Percentiles rank a stretch among this genome's conserved stretches.
These are phyloP conservation scores for Adelosebastes latens DNA, from an alignment of 2,797 vertebrate genomes.

Conservation along the genomic window DNA sequence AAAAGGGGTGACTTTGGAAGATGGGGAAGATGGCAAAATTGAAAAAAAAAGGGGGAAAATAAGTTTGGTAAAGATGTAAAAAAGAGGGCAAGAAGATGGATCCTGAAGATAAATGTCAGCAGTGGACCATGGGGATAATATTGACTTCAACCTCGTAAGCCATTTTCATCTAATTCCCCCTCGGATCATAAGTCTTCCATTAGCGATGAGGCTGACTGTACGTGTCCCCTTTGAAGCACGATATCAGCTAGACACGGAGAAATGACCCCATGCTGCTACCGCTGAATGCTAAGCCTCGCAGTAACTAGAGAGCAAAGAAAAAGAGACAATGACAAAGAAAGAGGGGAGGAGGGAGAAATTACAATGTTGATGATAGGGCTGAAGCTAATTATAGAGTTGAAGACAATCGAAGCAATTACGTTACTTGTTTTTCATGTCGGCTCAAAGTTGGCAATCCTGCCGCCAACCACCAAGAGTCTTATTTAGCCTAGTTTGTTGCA, in stretches of 20 bases:
- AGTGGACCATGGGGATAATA: conserved; percentile 31
- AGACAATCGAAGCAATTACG: conserved; percentile 32
- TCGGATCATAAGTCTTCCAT: conserved; percentile 38
- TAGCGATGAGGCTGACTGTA: conserved; percentile 37
- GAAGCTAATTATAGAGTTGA: conserved; percentile 13
- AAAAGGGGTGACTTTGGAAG: background rate
- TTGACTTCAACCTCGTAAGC: conserved; percentile 28
- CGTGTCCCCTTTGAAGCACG: conserved; percentile 11
- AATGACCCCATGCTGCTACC: conserved; percentile 21
- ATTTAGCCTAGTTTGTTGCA: conserved; percentile 40
- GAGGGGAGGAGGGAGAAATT: background rate
- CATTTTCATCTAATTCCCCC: conserved; percentile 45
- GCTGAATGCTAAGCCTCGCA: conserved; percentile 28
- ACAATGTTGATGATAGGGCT: conserved; percentile 13
- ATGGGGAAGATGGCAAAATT: background rate
- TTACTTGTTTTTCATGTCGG: conserved; percentile 41
- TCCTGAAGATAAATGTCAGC: conserved; percentile 25
- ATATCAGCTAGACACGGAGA: conserved; percentile 5
- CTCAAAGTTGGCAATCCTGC: conserved; percentile 9
- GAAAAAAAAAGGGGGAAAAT: background rate
- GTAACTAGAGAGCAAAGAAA: background rate
- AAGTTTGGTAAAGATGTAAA: background rate
- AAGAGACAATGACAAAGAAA: background rate
- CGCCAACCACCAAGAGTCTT: conserved; percentile 5
- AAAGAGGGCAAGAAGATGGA: background rate